phyloP scores from a whole-genome alignment of 1,140 invertebrate genomes.

The Belonocnema kinseyi region DNA sequence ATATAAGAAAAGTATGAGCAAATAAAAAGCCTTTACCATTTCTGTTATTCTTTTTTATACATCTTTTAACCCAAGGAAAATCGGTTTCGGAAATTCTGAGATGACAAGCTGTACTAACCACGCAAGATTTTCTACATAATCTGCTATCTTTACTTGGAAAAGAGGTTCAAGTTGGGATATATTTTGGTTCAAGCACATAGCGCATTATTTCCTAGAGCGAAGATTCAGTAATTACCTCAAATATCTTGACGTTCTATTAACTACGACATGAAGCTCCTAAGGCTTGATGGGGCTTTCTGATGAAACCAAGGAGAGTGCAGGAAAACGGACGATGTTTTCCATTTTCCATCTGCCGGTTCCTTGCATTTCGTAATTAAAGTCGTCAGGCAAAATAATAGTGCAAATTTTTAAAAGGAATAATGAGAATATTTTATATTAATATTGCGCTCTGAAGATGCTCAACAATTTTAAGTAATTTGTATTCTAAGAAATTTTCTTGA shows the following conservation, averaged over 20 bases:
- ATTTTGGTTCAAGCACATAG: background rate
- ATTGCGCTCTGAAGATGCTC: background rate
- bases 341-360: background rate
- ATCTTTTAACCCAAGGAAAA: no score
- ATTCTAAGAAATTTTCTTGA: background rate
- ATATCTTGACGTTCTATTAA: background rate
- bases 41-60: no score
- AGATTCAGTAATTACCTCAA: background rate
- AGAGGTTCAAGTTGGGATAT: background rate
- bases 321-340: background rate
- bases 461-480: background rate
- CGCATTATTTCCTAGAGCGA: background rate
- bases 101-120: no score
- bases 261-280: background rate
- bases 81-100: no score
- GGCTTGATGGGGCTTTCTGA: background rate
- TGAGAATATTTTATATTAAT: constrained; percentile 3
- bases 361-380: background rate
- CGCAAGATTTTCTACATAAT: background rate
- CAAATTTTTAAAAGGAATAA: background rate
- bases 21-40: no score
- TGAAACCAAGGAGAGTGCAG: background rate
- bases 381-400: background rate
- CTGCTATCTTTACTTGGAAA: background rate
- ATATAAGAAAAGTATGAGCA: no score